These are phyloP conservation scores for Delichon dasypus DNA, from an alignment of 2,797 vertebrate species.

Conservation along the genomic window DNA sequence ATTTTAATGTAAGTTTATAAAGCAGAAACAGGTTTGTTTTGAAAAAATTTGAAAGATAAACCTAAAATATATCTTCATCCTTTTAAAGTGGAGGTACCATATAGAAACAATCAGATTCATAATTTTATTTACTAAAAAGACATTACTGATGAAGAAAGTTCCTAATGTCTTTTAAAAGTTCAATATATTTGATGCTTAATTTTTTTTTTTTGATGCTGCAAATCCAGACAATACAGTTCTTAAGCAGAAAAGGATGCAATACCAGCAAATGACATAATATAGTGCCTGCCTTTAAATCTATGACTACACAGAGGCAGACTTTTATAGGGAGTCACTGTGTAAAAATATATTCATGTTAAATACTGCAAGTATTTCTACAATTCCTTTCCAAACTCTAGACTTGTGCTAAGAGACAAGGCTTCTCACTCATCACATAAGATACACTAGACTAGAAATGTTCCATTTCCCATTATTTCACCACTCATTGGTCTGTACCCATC, in stretches of 20 bases:
- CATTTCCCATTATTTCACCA: background rate
- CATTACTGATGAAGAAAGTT: background rate
- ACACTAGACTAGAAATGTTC: background rate
- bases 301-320: background rate
- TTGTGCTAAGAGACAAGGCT: background rate
- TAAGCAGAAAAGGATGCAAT: background rate
- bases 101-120: background rate
- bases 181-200: background rate
- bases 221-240: background rate
- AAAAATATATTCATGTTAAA: background rate
- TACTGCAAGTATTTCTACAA: background rate
- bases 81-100: background rate
- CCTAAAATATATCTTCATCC: background rate
- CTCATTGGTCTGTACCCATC: fast-evolving
- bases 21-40: background rate
- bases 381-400: background rate
- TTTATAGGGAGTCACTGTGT: background rate
- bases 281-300: background rate
- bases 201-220: background rate
- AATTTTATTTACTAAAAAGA: background rate
- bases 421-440: background rate
- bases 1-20: background rate
- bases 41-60: background rate
- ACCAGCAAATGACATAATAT: background rate
- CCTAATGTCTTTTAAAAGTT: background rate